A percentile compares a stretch with the other conserved stretches of the same genome.
These are phyloP conservation scores for Heteromormyrus szaboi DNA, from an alignment of 2,797 vertebrate genomes.

Conservation along the genomic window DNA sequence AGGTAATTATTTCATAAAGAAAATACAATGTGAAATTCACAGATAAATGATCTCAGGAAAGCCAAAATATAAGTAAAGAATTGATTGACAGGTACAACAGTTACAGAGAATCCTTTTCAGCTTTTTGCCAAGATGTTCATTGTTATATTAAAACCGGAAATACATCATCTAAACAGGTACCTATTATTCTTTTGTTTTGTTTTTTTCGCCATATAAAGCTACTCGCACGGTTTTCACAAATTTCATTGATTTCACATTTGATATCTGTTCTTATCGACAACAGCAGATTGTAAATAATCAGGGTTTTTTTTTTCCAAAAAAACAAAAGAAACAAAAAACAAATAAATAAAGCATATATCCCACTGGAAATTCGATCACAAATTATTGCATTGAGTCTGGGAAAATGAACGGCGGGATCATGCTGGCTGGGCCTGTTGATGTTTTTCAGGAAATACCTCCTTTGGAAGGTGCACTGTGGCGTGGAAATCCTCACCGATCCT, in stretches of 20 bases:
- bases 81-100: constrained; percentile 45
- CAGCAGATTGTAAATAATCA: background rate
- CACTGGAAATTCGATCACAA: background rate
- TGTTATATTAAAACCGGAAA: constrained; percentile 37
- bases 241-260: background rate
- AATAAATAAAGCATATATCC: background rate
- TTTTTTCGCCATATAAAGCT: background rate
- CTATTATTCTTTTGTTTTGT: background rate
- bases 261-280: background rate
- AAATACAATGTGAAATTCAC: constrained; percentile 22
- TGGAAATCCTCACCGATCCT: background rate
- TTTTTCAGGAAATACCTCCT: background rate
- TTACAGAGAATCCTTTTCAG: constrained; percentile 9
- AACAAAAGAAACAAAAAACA: background rate
- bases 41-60: constrained; percentile 26
- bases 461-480: background rate
- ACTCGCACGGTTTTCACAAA: constrained; percentile 33
- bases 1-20: constrained; percentile 20
- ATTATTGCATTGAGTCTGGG: background rate
- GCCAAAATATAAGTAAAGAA: constrained; percentile 31
- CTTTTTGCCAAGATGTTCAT: constrained; percentile 13
- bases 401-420: background rate
- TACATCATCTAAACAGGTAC: constrained; percentile 39
- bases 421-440: background rate
- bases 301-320: background rate